Evolutionary conservation across 2,888 invertebrate genomes (phyloP).

Genomic region (Drosophila vallismaia): DNA sequence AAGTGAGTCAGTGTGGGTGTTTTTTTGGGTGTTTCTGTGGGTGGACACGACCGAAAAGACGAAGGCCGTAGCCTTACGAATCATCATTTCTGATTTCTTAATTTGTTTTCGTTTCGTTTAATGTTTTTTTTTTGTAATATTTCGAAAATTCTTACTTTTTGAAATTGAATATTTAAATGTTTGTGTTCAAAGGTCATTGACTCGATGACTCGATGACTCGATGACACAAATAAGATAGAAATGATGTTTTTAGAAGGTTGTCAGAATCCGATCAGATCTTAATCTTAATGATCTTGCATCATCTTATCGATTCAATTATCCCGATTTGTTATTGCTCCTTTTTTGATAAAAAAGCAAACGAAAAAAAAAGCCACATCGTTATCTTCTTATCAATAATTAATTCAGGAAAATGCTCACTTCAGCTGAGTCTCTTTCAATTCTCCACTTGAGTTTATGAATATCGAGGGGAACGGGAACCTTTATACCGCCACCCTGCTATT

Average conservation of each 20-base stretch:
- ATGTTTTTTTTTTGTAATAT: constrained; percentile 2
- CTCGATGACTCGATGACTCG: background rate
- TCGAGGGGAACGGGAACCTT: constrained; percentile 1
- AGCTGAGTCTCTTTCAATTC: constrained; percentile 14
- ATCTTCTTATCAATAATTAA: constrained; percentile 40
- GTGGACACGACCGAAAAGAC: background rate
- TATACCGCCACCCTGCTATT: background rate
- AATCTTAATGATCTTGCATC: too few relatives aligned
- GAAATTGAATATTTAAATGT: background rate
- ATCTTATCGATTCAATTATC: constrained; percentile 5
- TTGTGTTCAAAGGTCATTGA: background rate
- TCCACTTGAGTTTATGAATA: constrained; percentile 25
- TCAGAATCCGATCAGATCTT: background rate
- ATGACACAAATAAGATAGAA: background rate
- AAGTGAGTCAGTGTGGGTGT: constrained; percentile 3
- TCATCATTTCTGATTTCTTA: constrained; percentile 37
- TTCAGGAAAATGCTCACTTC: constrained; percentile 27
- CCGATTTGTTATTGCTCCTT: background rate
- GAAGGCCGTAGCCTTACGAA: constrained; percentile 11
- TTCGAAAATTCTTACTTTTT: constrained; percentile 5
- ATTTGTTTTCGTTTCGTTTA: constrained; percentile 21
- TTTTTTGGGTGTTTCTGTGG: background rate
- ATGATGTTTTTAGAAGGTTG: background rate
- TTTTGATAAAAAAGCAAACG: background rate
- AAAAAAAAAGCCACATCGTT: constrained; percentile 19